Evolutionary conservation across 2,888 invertebrate species (phyloP).

Genomic region (Chaetogeoica ovagalla): DNA sequence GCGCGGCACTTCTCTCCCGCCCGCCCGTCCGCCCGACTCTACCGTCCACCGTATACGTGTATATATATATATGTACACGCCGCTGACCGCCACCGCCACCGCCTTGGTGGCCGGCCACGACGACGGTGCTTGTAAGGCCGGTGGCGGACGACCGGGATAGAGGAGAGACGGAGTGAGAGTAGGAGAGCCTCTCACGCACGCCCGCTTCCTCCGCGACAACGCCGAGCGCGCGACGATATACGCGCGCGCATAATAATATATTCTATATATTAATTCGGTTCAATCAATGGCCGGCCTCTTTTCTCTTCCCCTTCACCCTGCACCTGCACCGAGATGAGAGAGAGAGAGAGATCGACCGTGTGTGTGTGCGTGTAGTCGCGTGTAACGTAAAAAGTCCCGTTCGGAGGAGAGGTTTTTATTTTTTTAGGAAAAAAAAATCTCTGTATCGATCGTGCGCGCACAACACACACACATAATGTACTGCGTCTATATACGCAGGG

Average conservation of each 20-base stretch:
- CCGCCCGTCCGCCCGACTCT: background rate
- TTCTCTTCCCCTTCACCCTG: too few relatives aligned
- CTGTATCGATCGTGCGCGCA: too few relatives aligned
- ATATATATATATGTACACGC: too few relatives aligned
- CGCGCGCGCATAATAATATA: slow-evolving; percentile 44
- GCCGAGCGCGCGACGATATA: slow-evolving; percentile 24
- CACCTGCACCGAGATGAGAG: too few relatives aligned
- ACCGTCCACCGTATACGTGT: background rate
- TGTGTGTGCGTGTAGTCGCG: too few relatives aligned
- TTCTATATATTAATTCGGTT: slow-evolving; percentile 46
- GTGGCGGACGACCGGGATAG: background rate
- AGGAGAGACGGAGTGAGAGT: background rate
- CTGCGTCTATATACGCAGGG: too few relatives aligned
- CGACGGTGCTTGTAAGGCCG: background rate
- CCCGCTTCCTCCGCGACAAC: slow-evolving; percentile 8
- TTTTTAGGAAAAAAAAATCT: too few relatives aligned
- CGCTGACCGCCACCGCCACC: background rate
- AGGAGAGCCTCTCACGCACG: slow-evolving; percentile 3
- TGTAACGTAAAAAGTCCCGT: too few relatives aligned
- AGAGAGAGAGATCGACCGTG: too few relatives aligned
- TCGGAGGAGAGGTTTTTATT: too few relatives aligned
- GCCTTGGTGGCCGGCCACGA: background rate
- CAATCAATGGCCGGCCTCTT: slow-evolving; percentile 31
- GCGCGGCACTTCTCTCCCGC: background rate
- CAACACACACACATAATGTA: too few relatives aligned